Conservation (phyloP, 1,140 invertebrate species). For the Tribolium castaneum region DNA sequence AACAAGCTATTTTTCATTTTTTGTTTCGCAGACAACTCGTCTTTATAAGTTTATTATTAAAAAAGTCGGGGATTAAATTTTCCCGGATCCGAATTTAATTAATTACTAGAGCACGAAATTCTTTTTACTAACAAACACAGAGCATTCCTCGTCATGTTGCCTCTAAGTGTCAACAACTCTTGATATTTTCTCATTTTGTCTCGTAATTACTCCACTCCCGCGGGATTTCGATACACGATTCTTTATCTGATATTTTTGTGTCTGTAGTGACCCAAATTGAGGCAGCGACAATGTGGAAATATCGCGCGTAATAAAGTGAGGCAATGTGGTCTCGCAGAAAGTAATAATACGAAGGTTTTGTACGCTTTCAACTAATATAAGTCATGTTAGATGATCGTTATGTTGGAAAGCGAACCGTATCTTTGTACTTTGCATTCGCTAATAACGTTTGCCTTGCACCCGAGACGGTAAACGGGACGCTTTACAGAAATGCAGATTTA, state of each 20-base stretch:
- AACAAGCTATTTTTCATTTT: constrained; percentile 18
- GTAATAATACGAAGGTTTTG: constrained; percentile 14
- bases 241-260: constrained; percentile 19
- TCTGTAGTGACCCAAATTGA: constrained; percentile 2
- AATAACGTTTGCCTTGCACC: constrained; percentile 24
- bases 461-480: constrained; percentile 5
- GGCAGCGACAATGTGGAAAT: constrained; percentile 13
- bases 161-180: not conserved
- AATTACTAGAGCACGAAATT: not conserved
- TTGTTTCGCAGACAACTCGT: not conserved
- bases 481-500: constrained; percentile 13
- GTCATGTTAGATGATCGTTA: constrained; percentile 34
- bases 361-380: constrained; percentile 21
- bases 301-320: constrained; percentile 10
- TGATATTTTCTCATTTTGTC: not conserved
- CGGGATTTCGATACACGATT: constrained; percentile 27
- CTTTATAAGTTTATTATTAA: constrained; percentile 29
- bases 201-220: not conserved
- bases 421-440: constrained; percentile 20
- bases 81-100: constrained; percentile 9
- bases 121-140: not conserved
- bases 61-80: constrained; percentile 22
- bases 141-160: too few species aligned
- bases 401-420: constrained; percentile 5
- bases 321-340: constrained; percentile 4